Percentiles rank a stretch among this genome's conserved stretches.
Conservation (phyloP, 1,140 invertebrate species). For the Tyrophagus putrescentiae region DNA sequence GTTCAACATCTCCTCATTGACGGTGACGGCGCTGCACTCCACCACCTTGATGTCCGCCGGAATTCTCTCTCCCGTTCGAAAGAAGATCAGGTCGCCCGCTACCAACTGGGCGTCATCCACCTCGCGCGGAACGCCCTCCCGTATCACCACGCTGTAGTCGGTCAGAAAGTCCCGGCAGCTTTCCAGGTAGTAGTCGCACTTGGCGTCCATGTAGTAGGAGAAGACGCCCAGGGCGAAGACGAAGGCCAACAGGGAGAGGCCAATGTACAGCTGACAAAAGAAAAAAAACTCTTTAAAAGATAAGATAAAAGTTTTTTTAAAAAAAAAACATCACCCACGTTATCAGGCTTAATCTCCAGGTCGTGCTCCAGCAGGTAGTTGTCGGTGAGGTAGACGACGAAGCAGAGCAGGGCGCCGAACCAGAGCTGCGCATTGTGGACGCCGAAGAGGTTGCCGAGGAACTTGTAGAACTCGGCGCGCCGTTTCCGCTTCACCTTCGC, state of each 20-base stretch:
- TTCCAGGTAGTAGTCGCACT: slow-evolving; percentile 64
- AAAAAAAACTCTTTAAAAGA: slow-evolving; percentile 18
- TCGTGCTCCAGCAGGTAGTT: slow-evolving; percentile 29
- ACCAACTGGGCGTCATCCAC: slow-evolving; percentile 57
- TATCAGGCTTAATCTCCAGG: slow-evolving; percentile 34
- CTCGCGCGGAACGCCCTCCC: slow-evolving; percentile 81
- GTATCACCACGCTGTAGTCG: slow-evolving; percentile 73
- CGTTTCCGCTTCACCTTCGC: slow-evolving; percentile 45
- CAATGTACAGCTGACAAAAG: slow-evolving; percentile 59
- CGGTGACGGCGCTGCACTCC: slow-evolving; percentile 29
- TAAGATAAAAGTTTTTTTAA: not conserved
- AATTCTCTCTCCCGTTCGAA: slow-evolving; percentile 53
- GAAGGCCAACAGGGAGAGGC: slow-evolving; percentile 81
- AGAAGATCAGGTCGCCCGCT: slow-evolving; percentile 63
- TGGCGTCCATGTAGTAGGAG: slow-evolving; percentile 95
- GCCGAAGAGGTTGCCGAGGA: slow-evolving; percentile 47
- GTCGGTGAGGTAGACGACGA: slow-evolving; percentile 46
- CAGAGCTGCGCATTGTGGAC: slow-evolving; percentile 60
- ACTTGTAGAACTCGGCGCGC: slow-evolving; percentile 48
- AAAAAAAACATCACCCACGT: slow-evolving; percentile 29
- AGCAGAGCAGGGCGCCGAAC: slow-evolving; percentile 57
- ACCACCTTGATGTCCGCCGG: slow-evolving; percentile 31
- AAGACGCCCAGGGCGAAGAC: slow-evolving; percentile 92
- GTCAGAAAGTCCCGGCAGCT: slow-evolving; percentile 43
- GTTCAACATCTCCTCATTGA: slow-evolving; percentile 38